phyloP scores from a whole-genome alignment of 1,140 invertebrate genomes.

The Caenorhabditis brenneri region DNA sequence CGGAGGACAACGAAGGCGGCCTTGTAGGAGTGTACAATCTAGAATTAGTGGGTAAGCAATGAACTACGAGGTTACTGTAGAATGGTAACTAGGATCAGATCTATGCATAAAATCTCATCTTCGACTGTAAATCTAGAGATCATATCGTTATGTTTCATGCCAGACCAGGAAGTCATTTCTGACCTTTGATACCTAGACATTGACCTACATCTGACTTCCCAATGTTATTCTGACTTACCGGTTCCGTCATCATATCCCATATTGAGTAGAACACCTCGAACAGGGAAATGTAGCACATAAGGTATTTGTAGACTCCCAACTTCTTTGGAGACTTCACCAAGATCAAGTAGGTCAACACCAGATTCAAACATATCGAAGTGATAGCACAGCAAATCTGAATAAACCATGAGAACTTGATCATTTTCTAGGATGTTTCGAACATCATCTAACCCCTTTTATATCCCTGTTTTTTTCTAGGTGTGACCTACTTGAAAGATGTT shows the following conservation, averaged over 20 bases:
- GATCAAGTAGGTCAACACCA: conserved; percentile 25
- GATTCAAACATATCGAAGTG: neutral
- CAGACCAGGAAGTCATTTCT: neutral
- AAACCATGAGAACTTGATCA: neutral
- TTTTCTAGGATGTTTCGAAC: neutral
- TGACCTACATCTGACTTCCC: too few relatives aligned
- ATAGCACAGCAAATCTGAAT: neutral
- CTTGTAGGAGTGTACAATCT: conserved; percentile 33
- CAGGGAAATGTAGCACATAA: conserved; percentile 18
- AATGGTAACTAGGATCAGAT: too few relatives aligned
- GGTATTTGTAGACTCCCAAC: conserved; percentile 18
- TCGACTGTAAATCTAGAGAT: too few relatives aligned
- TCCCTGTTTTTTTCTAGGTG: neutral
- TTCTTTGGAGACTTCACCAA: conserved; percentile 13
- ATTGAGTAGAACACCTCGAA: conserved; percentile 12
- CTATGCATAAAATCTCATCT: too few relatives aligned
- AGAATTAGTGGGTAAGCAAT: neutral
- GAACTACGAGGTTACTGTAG: too few relatives aligned
- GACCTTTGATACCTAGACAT: neutral
- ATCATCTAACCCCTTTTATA: neutral
- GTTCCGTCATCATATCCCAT: conserved; percentile 14
- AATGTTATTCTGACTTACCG: neutral
- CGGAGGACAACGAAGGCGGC: conserved; percentile 13
- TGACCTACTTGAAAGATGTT: conserved; percentile 29
- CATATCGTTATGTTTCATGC: too few relatives aligned